Evolutionary conservation across 1,140 invertebrate genomes (phyloP).

Genomic region (Polypedilum vanderplanki): DNA sequence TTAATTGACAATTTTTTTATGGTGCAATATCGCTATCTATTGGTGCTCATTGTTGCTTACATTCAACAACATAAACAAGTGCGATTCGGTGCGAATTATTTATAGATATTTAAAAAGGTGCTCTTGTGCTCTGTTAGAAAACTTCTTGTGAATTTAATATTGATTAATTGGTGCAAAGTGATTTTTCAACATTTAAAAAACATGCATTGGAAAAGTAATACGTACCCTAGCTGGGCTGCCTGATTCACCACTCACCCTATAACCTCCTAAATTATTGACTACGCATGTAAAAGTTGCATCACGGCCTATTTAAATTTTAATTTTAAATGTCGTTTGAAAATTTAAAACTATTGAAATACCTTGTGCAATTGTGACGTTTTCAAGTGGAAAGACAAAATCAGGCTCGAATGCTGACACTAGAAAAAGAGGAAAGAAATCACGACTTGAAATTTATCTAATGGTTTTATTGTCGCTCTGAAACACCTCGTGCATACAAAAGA

Average conservation of each 20-base stretch:
- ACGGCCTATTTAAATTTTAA: no score
- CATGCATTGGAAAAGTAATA: slow-evolving; percentile 47
- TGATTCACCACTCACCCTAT: slow-evolving; percentile 85
- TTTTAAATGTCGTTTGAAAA: no score
- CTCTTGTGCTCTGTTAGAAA: no score
- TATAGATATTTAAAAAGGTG: no score
- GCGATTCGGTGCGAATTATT: no score
- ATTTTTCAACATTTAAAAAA: background rate
- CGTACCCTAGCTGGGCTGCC: slow-evolving; percentile 66
- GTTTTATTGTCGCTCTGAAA: slow-evolving; percentile 22
- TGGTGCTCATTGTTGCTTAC: no score
- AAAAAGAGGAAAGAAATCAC: background rate
- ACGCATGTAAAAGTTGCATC: slow-evolving; percentile 84
- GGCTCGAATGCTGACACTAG: slow-evolving; percentile 62
- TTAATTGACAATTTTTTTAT: no score
- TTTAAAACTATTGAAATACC: no score
- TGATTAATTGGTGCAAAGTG: background rate
- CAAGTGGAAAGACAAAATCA: slow-evolving; percentile 74
- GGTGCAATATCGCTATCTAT: no score
- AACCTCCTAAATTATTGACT: slow-evolving; percentile 83
- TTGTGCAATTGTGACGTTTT: slow-evolving; percentile 80
- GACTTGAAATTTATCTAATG: slow-evolving; percentile 22
- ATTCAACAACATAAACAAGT: no score
- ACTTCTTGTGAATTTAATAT: no score
- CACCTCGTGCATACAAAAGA: slow-evolving; percentile 21